Evolutionary conservation across 2,888 invertebrate genomes (phyloP).

Genomic region (Silvanus unidentatus): DNA sequence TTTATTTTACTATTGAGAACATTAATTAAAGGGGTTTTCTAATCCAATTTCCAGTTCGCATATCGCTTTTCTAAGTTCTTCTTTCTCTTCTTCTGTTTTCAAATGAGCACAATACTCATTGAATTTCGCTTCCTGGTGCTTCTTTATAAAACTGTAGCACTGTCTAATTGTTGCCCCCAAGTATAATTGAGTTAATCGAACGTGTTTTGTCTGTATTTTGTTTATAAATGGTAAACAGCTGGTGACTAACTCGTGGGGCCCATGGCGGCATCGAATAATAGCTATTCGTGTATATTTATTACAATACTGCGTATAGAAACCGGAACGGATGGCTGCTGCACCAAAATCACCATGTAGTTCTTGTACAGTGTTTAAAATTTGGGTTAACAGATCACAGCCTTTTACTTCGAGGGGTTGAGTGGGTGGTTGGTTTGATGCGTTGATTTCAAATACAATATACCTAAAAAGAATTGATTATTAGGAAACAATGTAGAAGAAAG

Average conservation of each 20-base stretch:
- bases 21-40: too few relatives aligned
- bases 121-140: constrained; percentile 60
- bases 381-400: constrained; percentile 50
- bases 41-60: constrained; percentile 33
- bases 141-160: constrained; percentile 67
- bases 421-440: constrained; percentile 48
- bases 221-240: constrained; percentile 65
- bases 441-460: constrained; percentile 64
- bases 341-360: constrained; percentile 73
- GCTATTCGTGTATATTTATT: constrained; percentile 71
- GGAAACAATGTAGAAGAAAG: constrained; percentile 6
- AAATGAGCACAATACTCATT: constrained; percentile 58
- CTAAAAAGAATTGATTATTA: constrained; percentile 46
- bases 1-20: too few relatives aligned
- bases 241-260: constrained; percentile 66
- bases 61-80: constrained; percentile 48
- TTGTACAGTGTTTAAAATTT: constrained; percentile 59
- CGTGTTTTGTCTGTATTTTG: constrained; percentile 57
- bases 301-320: constrained; percentile 73
- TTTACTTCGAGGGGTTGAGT: constrained; percentile 50
- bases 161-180: constrained; percentile 74
- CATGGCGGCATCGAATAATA: constrained; percentile 65
- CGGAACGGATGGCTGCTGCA: constrained; percentile 61
- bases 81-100: constrained; percentile 58
- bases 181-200: constrained; percentile 62